A percentile compares a stretch with the other conserved stretches of the same genome.
These are phyloP conservation scores for Myiopsitta monachus DNA, from an alignment of 2,113 vertebrate species.

Conservation along the genomic window DNA sequence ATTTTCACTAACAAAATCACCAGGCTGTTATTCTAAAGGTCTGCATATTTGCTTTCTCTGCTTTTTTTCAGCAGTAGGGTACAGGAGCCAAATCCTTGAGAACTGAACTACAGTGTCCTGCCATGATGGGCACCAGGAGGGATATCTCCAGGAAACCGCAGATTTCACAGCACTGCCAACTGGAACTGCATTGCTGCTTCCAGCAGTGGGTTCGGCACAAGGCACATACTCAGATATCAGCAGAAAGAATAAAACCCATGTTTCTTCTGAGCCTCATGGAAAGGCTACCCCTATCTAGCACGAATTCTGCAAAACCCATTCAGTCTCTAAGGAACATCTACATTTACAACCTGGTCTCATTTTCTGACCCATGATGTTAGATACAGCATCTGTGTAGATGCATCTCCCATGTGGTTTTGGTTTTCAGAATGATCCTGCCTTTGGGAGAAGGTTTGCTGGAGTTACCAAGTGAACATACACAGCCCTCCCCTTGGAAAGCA, in stretches of 20 bases:
- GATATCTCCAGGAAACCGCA: background rate
- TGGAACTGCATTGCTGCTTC: background rate
- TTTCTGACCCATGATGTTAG: background rate
- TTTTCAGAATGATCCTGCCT: background rate
- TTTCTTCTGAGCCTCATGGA: background rate
- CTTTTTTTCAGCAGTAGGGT: background rate
- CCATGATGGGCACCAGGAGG: background rate
- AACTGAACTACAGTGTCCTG: background rate
- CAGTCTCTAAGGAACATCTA: background rate
- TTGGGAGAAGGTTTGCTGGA: background rate
- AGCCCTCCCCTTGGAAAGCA: background rate
- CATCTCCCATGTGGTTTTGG: background rate
- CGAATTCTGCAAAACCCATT: background rate
- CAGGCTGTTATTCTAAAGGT: background rate
- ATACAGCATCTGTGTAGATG: background rate
- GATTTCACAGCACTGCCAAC: background rate
- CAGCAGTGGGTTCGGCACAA: background rate
- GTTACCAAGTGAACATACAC: background rate
- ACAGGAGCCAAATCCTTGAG: background rate
- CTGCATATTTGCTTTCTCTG: background rate
- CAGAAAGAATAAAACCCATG: background rate
- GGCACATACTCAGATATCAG: background rate
- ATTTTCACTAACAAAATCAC: background rate
- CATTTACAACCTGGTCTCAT: background rate
- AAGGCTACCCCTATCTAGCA: background rate